These are phyloP conservation scores for Amblyteles armatorius DNA, from an alignment of 2,888 invertebrate species.

Conservation along the genomic window DNA sequence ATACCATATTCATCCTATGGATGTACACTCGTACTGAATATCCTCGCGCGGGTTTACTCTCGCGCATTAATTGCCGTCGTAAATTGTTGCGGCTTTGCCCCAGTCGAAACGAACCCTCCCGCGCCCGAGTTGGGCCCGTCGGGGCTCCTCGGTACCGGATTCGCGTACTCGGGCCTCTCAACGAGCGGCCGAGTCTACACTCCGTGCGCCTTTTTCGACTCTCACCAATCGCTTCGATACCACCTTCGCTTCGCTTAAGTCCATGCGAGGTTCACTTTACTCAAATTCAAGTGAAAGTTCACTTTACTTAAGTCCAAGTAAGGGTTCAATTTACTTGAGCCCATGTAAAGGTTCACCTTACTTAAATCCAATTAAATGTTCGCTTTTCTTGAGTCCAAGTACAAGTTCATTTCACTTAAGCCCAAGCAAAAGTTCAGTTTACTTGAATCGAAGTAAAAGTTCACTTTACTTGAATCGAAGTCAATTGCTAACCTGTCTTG, in stretches of 20 bases:
- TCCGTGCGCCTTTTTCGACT: neutral
- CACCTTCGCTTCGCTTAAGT: neutral
- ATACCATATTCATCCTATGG: constrained; percentile 63
- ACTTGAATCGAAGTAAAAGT: too few species aligned
- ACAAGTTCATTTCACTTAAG: too few species aligned
- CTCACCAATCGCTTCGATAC: neutral
- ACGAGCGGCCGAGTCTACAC: neutral
- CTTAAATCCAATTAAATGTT: neutral
- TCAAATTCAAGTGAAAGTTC: neutral
- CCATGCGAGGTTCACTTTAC: neutral
- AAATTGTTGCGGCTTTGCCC: constrained; percentile 83
- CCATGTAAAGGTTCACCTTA: neutral
- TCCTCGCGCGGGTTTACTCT: constrained; percentile 78
- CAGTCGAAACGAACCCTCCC: constrained; percentile 67
- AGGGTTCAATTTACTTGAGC: neutral
- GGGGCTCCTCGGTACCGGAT: constrained; percentile 31
- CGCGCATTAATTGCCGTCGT: constrained; percentile 84
- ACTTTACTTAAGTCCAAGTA: too few species aligned
- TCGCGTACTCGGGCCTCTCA: neutral
- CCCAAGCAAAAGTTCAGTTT: too few species aligned
- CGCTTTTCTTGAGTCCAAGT: too few species aligned
- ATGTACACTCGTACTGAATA: constrained; percentile 62
- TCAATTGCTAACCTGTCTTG: too few species aligned
- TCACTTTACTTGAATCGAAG: too few species aligned
- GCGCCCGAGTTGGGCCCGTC: constrained; percentile 23